phyloP scores from a whole-genome alignment of 2,113 vertebrate genomes.

The Stercorarius parasiticus region DNA sequence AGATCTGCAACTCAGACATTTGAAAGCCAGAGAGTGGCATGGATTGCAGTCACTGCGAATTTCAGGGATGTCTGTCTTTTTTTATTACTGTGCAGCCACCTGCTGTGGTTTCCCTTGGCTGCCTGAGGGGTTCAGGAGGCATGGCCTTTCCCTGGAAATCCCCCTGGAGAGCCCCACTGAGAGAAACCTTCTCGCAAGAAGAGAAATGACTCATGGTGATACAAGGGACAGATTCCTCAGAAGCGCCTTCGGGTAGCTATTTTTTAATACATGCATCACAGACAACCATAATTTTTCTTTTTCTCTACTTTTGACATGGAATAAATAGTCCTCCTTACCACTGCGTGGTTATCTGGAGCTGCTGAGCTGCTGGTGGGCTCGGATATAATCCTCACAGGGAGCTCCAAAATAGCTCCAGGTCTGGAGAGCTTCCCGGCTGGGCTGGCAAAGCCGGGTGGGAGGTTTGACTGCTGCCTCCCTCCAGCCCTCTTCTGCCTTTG shows the following conservation, averaged over 20 bases:
- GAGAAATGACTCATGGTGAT: background rate
- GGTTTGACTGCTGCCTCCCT: background rate
- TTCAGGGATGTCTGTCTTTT: background rate
- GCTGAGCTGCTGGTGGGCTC: background rate
- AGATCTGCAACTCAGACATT: background rate
- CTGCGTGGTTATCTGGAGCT: background rate
- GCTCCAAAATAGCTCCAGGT: background rate
- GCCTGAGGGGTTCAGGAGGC: background rate
- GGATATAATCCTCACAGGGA: background rate
- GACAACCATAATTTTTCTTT: background rate
- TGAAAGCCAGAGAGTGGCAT: background rate
- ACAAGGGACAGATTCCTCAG: background rate
- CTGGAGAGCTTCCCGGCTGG: background rate
- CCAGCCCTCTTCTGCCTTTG: background rate
- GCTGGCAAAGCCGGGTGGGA: background rate
- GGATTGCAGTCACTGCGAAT: background rate
- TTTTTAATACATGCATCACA: background rate
- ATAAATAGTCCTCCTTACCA: background rate
- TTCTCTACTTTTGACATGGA: background rate
- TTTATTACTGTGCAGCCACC: background rate
- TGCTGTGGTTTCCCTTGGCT: background rate
- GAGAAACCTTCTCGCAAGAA: background rate
- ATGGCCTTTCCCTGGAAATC: background rate
- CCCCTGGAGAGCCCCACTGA: background rate
- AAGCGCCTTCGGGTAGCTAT: rapidly evolving